Conservation (phyloP, 2,888 invertebrate genomes). For the Cheilosia variabilis region DNA sequence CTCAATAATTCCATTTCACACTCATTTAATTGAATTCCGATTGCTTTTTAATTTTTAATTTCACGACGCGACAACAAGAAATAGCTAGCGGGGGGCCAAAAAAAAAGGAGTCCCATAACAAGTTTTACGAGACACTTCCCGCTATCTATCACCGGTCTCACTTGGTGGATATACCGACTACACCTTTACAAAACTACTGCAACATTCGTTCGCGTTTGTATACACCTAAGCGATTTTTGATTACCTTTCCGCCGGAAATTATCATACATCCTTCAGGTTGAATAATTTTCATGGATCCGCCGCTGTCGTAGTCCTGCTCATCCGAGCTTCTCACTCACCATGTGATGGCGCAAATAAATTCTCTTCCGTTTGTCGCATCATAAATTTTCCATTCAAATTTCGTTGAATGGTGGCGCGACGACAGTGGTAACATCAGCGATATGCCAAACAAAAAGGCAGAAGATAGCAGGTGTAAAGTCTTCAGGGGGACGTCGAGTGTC, state of each 20-base stretch:
- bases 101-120: constrained; percentile 30
- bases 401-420: constrained; percentile 46
- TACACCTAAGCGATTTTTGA: constrained; percentile 84
- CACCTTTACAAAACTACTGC: constrained; percentile 54
- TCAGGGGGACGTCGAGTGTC: neutral
- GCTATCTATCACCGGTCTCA: neutral
- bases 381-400: constrained; percentile 75
- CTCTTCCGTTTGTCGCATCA: constrained; percentile 75
- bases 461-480: constrained; percentile 52
- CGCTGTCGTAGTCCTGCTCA: constrained; percentile 67
- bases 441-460: constrained; percentile 2
- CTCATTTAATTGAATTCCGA: constrained; percentile 55
- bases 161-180: constrained; percentile 22
- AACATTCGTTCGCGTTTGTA: constrained; percentile 77
- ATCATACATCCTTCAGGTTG: constrained; percentile 84
- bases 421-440: constrained; percentile 68
- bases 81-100: neutral
- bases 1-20: neutral
- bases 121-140: constrained; percentile 19
- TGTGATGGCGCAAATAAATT: constrained; percentile 75
- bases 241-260: constrained; percentile 84
- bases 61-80: constrained; percentile 20
- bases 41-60: constrained; percentile 69
- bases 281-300: constrained; percentile 83
- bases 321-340: constrained; percentile 44